Percentiles rank a stretch among this genome's conserved stretches.
Evolutionary conservation across 2,113 vertebrate genomes (phyloP).

Genomic region (Colius striatus): DNA sequence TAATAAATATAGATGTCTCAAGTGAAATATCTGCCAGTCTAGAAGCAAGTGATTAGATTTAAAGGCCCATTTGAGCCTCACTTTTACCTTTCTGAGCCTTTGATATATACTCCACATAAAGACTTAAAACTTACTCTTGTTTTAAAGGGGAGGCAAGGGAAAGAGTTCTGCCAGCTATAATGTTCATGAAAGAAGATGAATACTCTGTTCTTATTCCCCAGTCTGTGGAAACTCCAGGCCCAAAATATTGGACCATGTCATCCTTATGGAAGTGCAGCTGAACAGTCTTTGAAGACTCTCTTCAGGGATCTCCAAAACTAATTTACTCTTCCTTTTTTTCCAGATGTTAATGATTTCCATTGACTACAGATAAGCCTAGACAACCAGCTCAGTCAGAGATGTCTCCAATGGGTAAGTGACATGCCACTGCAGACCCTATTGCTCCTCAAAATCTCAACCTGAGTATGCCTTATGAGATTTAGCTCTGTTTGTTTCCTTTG

Average conservation of each 20-base stretch:
- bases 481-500: not conserved
- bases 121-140: not conserved
- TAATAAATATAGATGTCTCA: not conserved
- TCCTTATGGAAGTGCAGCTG: not conserved
- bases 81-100: not conserved
- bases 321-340: not conserved
- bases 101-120: not conserved
- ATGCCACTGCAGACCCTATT: not conserved
- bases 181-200: not conserved
- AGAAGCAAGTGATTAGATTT: not conserved
- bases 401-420: not conserved
- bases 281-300: not conserved
- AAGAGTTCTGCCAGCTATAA: not conserved
- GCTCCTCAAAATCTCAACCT: not conserved
- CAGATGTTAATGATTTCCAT: not conserved
- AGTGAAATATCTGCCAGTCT: not conserved
- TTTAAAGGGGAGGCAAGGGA: not conserved
- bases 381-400: not conserved
- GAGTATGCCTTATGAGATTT: not conserved
- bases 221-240: not conserved
- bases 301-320: not conserved
- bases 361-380: not conserved
- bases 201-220: not conserved
- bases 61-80: not conserved
- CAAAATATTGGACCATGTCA: not conserved